These are phyloP conservation scores for Lagorchestes hirsutus DNA, from an alignment of 2,797 vertebrate species.

Conservation along the genomic window DNA sequence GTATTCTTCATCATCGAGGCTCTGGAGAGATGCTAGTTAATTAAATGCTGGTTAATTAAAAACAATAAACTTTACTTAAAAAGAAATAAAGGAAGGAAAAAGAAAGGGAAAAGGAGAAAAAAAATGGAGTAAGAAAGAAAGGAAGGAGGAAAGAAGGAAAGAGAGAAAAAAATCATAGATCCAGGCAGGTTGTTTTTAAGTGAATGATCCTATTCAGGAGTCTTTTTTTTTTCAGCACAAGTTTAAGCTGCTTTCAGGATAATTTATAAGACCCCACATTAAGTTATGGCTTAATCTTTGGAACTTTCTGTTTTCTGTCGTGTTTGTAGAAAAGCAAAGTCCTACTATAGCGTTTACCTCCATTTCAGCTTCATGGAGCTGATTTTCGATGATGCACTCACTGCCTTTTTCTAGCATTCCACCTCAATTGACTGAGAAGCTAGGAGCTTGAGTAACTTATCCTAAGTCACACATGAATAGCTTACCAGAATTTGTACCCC, in stretches of 20 bases:
- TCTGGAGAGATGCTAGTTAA: background rate
- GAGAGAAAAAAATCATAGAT: background rate
- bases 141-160: background rate
- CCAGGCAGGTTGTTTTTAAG: background rate
- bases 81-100: background rate
- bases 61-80: background rate
- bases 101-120: too few relatives aligned
- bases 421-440: conserved; percentile 68
- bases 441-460: conserved; percentile 66
- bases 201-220: background rate
- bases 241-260: conserved; percentile 34
- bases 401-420: conserved; percentile 42
- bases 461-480: conserved; percentile 76
- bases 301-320: conserved; percentile 7
- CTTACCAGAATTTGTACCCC: conserved; percentile 76
- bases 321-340: background rate
- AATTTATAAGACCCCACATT: background rate
- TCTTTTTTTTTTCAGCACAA: background rate
- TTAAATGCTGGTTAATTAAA: background rate
- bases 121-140: too few relatives aligned
- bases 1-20: background rate
- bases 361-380: background rate
- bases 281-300: background rate
- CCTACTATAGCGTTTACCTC: conserved; percentile 47
- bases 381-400: background rate